phyloP scores from a whole-genome alignment of 2,113 vertebrate species.

The Plecotus auritus region DNA sequence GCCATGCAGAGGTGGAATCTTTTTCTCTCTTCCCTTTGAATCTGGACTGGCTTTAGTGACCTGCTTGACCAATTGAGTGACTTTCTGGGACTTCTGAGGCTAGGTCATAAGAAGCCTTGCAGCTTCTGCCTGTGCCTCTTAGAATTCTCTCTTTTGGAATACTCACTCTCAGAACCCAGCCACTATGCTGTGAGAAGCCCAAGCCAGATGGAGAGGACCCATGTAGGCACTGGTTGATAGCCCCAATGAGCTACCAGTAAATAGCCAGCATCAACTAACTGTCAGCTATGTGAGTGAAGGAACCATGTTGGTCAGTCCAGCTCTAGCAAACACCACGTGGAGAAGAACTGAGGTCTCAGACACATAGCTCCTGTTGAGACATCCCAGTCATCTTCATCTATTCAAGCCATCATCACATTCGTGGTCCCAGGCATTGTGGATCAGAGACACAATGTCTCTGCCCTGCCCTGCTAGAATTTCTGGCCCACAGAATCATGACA shows the following conservation, averaged over 20 bases:
- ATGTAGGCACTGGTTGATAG: not conserved
- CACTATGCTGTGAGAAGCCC: not conserved
- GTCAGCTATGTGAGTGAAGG: slow-evolving; percentile 18
- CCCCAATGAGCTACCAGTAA: not conserved
- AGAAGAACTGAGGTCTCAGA: not conserved
- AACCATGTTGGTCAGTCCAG: not conserved
- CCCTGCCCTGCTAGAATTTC: not conserved
- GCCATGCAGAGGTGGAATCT: slow-evolving; percentile 21
- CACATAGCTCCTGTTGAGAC: not conserved
- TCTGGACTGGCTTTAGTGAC: slow-evolving; percentile 30
- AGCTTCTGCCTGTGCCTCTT: not conserved
- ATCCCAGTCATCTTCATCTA: not conserved
- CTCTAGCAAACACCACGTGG: not conserved
- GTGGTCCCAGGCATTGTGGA: not conserved
- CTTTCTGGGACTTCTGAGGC: slow-evolving; percentile 20
- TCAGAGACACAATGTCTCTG: not conserved
- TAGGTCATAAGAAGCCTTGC: not conserved
- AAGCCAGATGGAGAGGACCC: not conserved
- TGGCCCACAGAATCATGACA: not conserved
- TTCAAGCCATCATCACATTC: not conserved
- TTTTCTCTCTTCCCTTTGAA: slow-evolving; percentile 39
- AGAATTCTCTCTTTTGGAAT: slow-evolving; percentile 24
- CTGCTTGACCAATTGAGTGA: slow-evolving; percentile 6
- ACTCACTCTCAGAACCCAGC: not conserved
- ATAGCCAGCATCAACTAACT: not conserved